A percentile compares a stretch with the other conserved stretches of the same genome.
phyloP scores from a whole-genome alignment of 2,113 vertebrate species.

The Pholis gunnellus region DNA sequence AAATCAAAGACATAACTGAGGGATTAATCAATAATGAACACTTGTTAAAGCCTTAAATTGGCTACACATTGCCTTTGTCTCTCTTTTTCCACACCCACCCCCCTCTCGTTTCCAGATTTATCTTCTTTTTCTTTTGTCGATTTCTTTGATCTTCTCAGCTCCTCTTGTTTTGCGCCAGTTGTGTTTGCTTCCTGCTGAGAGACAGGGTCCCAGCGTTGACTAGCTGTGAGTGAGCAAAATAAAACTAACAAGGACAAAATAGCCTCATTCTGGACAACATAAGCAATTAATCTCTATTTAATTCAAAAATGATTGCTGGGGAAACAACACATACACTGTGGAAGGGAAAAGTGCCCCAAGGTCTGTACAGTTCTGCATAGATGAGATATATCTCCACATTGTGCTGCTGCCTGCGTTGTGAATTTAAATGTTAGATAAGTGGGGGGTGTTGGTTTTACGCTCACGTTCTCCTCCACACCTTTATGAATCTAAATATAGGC shows the following conservation, averaged over 20 bases:
- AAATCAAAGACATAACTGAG: not conserved
- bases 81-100: not conserved
- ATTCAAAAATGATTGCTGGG: slow-evolving; percentile 12
- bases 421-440: slow-evolving; percentile 3
- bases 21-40: not conserved
- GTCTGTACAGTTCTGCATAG: not conserved
- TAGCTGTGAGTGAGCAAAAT: slow-evolving; percentile 30
- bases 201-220: not conserved
- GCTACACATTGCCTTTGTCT: not conserved
- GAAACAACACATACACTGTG: not conserved
- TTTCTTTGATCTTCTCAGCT: slow-evolving; percentile 63
- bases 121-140: slow-evolving; percentile 10
- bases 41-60: not conserved
- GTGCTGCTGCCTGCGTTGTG: not conserved
- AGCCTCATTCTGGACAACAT: slow-evolving; percentile 27
- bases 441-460: not conserved
- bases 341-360: not conserved
- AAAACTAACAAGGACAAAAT: slow-evolving; percentile 40
- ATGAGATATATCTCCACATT: not conserved
- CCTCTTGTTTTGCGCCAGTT: slow-evolving; percentile 40
- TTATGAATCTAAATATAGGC: not conserved
- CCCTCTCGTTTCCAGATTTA: not conserved
- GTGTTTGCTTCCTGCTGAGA: slow-evolving; percentile 51
- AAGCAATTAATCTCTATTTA: slow-evolving; percentile 36
- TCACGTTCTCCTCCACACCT: not conserved